These are phyloP conservation scores for Benitochromis conjunctus DNA, from an alignment of 2,113 vertebrate genomes.

Conservation along the genomic window DNA sequence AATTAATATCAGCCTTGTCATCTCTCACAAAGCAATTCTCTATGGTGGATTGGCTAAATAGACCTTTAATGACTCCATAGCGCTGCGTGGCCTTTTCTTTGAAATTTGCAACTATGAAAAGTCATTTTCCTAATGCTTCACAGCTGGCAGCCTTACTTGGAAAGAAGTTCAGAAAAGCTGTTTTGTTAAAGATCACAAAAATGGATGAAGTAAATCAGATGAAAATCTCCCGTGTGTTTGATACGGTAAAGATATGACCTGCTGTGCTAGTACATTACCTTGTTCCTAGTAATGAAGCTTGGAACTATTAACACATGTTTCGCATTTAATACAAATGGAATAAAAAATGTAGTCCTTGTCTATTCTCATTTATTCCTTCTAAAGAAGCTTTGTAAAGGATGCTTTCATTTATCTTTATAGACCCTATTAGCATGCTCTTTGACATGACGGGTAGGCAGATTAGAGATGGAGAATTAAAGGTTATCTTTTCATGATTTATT, in stretches of 20 bases:
- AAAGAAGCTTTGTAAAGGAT: not conserved
- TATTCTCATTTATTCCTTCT: not conserved
- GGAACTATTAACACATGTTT: accelerated
- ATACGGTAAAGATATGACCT: not conserved
- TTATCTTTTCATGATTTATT: not conserved
- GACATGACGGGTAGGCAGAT: not conserved
- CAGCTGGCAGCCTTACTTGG: not conserved
- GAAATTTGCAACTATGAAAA: not conserved
- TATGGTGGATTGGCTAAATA: constrained; percentile 29
- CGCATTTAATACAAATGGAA: not conserved
- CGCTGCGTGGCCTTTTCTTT: constrained; percentile 5
- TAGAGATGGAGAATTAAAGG: not conserved
- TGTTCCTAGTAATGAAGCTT: not conserved
- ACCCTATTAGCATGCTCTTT: not conserved
- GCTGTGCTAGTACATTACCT: not conserved
- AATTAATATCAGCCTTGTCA: constrained; percentile 7
- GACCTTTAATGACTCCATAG: constrained; percentile 49
- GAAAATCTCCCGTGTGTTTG: not conserved
- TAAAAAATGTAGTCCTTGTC: not conserved
- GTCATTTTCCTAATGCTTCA: constrained; percentile 9
- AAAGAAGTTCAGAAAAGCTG: not conserved
- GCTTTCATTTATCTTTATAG: not conserved
- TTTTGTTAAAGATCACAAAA: not conserved
- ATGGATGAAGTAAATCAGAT: not conserved
- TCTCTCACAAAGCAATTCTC: not conserved